phyloP scores from a whole-genome alignment of 2,113 vertebrate species.

The Carollia perspicillata region DNA sequence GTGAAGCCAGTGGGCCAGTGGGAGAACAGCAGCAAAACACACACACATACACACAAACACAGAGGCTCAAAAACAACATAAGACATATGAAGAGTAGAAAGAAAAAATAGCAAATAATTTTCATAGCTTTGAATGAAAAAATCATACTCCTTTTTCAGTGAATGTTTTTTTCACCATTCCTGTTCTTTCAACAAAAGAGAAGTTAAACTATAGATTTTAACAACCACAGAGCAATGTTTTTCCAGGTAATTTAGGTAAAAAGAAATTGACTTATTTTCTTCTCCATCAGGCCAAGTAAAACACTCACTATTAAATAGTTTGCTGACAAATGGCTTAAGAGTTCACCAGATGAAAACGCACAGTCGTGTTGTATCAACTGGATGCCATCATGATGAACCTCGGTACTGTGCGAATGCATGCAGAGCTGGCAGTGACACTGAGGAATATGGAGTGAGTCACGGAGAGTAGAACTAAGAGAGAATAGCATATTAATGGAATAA shows the following conservation, averaged over 20 bases:
- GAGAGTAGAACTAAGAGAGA: background rate
- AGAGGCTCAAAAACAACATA: background rate
- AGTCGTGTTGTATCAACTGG: background rate
- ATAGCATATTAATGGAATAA: background rate
- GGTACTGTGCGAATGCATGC: background rate
- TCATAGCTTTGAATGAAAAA: constrained; percentile 20
- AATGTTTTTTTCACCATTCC: background rate
- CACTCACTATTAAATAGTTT: background rate
- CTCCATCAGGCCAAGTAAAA: background rate
- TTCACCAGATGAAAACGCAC: background rate
- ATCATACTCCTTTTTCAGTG: background rate
- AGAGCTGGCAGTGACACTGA: background rate
- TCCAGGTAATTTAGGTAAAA: background rate
- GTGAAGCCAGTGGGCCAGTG: background rate
- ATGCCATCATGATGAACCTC: background rate
- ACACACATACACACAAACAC: background rate
- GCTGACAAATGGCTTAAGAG: background rate
- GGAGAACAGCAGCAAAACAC: background rate
- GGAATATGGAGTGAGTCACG: background rate
- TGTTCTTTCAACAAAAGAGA: constrained; percentile 20
- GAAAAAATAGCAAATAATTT: background rate
- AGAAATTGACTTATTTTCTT: background rate
- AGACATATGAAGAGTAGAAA: background rate
- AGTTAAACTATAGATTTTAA: background rate
- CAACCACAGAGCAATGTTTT: background rate